Evolutionary conservation across 2,888 invertebrate species (phyloP), one percentile per base, ranked within the genome.

Genomic region (Diogma glabrata): DNA sequence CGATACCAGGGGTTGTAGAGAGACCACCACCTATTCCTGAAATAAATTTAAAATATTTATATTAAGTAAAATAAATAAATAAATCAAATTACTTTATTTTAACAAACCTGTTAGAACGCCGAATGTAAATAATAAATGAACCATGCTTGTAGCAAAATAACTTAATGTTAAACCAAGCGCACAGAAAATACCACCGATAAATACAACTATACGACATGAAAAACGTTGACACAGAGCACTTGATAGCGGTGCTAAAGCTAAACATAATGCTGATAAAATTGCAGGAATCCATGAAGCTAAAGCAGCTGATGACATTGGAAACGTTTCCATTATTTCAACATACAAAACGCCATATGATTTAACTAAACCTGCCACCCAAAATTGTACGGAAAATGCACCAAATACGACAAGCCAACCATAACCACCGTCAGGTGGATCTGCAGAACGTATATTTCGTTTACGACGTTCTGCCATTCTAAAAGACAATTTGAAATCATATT

Each of bases 261-360:
- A 71, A 59, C 86, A 87, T 14, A 87, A 71, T 4, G 84, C 85
- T 1, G 86, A 85, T 40, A 85, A 68, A 26, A 85, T 82, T 1
- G 87, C 86, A 0, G 86, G 86, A 58, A 87, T 84, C 86, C 85
- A 86, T 0, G 85, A 84, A 1, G 86, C 87, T 1, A 84, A 79
- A 0, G 82, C 77, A 24, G 83, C 84, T 1, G 85, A 80, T 0
- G 83, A 81, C 50, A 82, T 81, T 1, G 82, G 78, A 65, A 86
- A 87, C 0, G 82, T 84, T 65, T 85, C 84, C 77, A 86, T 80
- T 52, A 87, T 82, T 68, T 86, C 86, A 52, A 86, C 83, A 60
- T 86, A 87, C 1, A 87, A 72, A 16, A 87, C 84, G 0, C 87
- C 87, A 61, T 86, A 87, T 0, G 86, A 86, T 64, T 87, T 87